Evolutionary conservation across 1,140 invertebrate species (phyloP).

Genomic region (Ptiloglossa arizonensis): DNA sequence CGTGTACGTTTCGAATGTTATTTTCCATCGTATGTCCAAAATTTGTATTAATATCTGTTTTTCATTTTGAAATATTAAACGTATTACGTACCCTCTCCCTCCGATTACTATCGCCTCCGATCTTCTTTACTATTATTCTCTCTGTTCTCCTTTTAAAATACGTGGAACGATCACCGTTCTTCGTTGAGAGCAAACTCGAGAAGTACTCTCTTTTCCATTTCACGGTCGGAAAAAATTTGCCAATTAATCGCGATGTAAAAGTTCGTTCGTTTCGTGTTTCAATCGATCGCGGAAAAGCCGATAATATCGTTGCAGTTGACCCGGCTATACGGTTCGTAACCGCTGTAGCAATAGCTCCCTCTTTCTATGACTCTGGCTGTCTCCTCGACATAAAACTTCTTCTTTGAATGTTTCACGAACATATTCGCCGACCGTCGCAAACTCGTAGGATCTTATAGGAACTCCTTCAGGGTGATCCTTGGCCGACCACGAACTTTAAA

Average conservation of each 20-base stretch:
- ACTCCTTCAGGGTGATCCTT: conserved; percentile 55
- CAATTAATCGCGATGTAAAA: not conserved
- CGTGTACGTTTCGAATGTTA: not conserved
- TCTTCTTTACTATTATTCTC: too few species aligned
- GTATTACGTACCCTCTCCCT: too few species aligned
- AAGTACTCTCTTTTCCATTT: too few species aligned
- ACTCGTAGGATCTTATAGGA: conserved; percentile 54
- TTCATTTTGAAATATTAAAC: not conserved
- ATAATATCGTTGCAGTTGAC: not conserved
- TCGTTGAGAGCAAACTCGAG: too few species aligned
- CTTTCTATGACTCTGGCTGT: conserved; percentile 26
- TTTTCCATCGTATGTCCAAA: not conserved
- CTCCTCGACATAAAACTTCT: conserved; percentile 51
- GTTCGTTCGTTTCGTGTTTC: not conserved
- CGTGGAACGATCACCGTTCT: too few species aligned
- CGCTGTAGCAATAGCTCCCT: conserved; percentile 14
- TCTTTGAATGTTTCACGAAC: conserved; percentile 58
- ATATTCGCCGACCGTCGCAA: conserved; percentile 61
- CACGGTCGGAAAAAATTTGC: too few species aligned
- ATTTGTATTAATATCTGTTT: not conserved
- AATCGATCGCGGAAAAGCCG: not conserved
- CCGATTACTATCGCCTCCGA: too few species aligned
- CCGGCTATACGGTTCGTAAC: not conserved
- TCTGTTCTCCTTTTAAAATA: too few species aligned
- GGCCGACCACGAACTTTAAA: conserved; percentile 56